Conservation (phyloP, 2,888 invertebrate genomes). For the Galerucella pusilla region DNA sequence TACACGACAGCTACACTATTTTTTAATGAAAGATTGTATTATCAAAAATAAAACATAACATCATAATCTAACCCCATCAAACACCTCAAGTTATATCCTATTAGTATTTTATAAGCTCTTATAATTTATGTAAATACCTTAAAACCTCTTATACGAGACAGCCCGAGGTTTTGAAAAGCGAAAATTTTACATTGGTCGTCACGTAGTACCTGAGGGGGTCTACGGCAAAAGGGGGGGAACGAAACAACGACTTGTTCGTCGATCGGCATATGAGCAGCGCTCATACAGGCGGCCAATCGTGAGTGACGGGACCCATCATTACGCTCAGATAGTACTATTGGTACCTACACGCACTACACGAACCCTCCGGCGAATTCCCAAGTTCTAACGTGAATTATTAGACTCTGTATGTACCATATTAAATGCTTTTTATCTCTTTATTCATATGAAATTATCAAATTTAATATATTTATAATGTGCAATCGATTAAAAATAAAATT, state of each 20-base stretch:
- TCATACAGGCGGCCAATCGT: conserved; percentile 60
- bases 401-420: conserved; percentile 5
- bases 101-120: conserved; percentile 59
- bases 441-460: neutral
- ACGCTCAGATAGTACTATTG: conserved; percentile 54
- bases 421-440: neutral
- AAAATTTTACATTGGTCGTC: conserved; percentile 56
- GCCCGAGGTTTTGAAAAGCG: conserved; percentile 55
- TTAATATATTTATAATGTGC: no score
- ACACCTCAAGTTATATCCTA: conserved; percentile 33
- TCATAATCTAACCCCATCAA: conserved; percentile 32
- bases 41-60: neutral
- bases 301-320: conserved; percentile 66
- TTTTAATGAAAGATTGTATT: no score
- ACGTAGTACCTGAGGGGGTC: conserved; percentile 49
- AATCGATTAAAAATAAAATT: no score
- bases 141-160: conserved; percentile 55
- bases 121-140: conserved; percentile 65
- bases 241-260: conserved; percentile 18
- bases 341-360: conserved; percentile 50
- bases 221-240: conserved; percentile 8
- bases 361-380: conserved; percentile 55
- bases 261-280: conserved; percentile 58
- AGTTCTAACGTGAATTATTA: conserved; percentile 43
- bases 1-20: no score